Percentiles rank a stretch among this genome's conserved stretches.
Conservation (phyloP, 2,113 vertebrate species). For the Manacus vitellinus region DNA sequence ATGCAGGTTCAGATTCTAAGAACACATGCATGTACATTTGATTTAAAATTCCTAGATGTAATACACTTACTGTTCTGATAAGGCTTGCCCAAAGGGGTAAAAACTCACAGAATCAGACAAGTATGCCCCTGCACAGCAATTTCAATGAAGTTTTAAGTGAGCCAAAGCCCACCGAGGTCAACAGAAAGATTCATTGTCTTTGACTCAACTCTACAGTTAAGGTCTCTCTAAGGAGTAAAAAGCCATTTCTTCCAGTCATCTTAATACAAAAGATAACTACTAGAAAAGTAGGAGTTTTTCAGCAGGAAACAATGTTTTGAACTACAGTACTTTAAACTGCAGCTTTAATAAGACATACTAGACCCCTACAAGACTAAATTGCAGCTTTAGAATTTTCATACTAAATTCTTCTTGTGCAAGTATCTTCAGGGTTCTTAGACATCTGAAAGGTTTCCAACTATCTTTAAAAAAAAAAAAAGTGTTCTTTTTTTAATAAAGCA, state of each 20-base stretch:
- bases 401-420: not conserved
- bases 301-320: not conserved
- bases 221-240: not conserved
- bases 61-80: not conserved
- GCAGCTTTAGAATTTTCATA: not conserved
- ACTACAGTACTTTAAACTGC: not conserved
- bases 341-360: not conserved
- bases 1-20: not conserved
- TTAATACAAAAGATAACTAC: not conserved
- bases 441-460: not conserved
- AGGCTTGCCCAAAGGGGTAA: not conserved
- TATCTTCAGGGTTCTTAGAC: not conserved
- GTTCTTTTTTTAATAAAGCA: not conserved
- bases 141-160: not conserved
- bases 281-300: not conserved
- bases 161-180: fast-evolving
- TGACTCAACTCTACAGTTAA: not conserved
- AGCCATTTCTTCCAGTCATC: not conserved
- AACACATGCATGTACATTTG: not conserved
- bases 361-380: not conserved
- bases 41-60: not conserved
- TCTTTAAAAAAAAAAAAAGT: not conserved
- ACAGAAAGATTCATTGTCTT: not conserved
- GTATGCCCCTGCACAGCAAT: not conserved
- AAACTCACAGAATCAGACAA: not conserved